Conservation (phyloP, 2,797 vertebrate species). For the Picus viridis region DNA sequence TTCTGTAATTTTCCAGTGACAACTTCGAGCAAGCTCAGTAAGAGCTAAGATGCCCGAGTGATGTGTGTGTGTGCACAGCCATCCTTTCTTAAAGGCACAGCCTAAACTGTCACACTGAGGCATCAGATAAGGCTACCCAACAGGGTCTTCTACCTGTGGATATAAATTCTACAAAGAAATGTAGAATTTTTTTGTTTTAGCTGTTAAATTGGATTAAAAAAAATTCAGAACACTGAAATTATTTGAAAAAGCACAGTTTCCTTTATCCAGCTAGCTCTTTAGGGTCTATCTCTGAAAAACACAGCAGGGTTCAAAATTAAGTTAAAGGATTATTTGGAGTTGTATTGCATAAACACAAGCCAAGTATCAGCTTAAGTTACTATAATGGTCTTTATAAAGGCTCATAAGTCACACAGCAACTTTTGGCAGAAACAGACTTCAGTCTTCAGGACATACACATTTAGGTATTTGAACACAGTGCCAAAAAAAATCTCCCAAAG, state of each 20-base stretch:
- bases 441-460: neutral
- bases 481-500: conserved; percentile 39
- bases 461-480: conserved; percentile 6
- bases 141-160: neutral
- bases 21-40: neutral
- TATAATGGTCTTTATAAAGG: conserved; percentile 10
- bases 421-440: conserved; percentile 42
- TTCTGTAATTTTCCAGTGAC: neutral
- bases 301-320: neutral
- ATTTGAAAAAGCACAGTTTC: neutral
- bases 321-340: conserved; percentile 47
- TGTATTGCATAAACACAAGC: conserved; percentile 39
- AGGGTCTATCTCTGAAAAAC: neutral
- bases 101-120: neutral
- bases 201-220: neutral
- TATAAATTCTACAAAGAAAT: neutral
- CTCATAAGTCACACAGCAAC: conserved; percentile 4
- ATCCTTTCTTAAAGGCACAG: too few relatives aligned
- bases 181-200: neutral
- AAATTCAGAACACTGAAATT: neutral
- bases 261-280: neutral
- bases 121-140: neutral
- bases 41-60: neutral
- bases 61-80: too few relatives aligned
- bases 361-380: conserved; percentile 48